These are phyloP conservation scores for Diabrotica undecimpunctata DNA, from an alignment of 1,140 invertebrate genomes.

Conservation along the genomic window DNA sequence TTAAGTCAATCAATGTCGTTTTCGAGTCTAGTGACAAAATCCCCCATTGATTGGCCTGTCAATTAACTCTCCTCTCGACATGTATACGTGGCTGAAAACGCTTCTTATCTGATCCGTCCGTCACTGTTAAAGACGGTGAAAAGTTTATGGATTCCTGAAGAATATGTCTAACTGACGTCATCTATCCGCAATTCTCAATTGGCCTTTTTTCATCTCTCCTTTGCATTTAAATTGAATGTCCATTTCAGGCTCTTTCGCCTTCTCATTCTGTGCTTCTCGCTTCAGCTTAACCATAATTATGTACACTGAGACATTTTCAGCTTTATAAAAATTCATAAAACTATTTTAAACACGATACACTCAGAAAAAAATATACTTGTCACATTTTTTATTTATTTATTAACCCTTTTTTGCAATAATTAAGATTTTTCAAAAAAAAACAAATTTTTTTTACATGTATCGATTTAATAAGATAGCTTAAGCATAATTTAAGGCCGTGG, in stretches of 20 bases:
- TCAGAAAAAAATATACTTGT: too few species aligned
- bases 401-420: too few species aligned
- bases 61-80: conserved; percentile 46
- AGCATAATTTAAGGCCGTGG: too few species aligned
- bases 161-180: conserved; percentile 40
- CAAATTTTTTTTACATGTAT: too few species aligned
- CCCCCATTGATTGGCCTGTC: conserved; percentile 46
- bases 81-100: conserved; percentile 45
- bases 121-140: conserved; percentile 40
- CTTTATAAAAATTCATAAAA: too few species aligned
- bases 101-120: conserved; percentile 45
- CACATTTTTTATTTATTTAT: too few species aligned
- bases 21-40: conserved; percentile 44
- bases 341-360: too few species aligned
- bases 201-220: conserved; percentile 23
- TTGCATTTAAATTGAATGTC: conserved; percentile 24
- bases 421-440: too few species aligned
- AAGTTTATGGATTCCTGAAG: conserved; percentile 44
- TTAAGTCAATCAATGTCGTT: conserved; percentile 46
- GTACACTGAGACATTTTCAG: too few species aligned
- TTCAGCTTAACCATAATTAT: too few species aligned
- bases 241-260: conserved; percentile 4
- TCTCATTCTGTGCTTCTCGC: not conserved
- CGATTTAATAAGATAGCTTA: too few species aligned
- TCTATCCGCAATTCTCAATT: conserved; percentile 35